Evolutionary conservation across 2,797 vertebrate genomes (phyloP).

Genomic region (Channallabes apus): DNA sequence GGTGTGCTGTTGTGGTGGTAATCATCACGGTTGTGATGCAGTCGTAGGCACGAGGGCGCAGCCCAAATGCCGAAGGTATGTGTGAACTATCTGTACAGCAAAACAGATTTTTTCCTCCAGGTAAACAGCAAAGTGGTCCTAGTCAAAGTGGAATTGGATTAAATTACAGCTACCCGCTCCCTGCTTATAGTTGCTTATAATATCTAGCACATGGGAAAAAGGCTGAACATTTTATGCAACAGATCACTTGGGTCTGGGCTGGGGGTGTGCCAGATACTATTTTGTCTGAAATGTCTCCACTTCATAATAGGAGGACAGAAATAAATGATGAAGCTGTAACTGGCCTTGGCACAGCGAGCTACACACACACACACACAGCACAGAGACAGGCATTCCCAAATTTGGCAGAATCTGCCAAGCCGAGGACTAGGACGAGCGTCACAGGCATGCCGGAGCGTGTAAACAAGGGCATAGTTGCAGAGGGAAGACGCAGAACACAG

Average conservation of each 20-base stretch:
- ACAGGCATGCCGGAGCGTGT: conserved; percentile 31
- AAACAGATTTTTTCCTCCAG: neutral
- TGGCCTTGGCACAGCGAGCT: conserved; percentile 18
- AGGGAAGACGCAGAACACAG: conserved; percentile 1
- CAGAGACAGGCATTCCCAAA: conserved; percentile 43
- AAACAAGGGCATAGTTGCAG: conserved; percentile 40
- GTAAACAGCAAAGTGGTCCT: neutral
- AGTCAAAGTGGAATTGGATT: neutral
- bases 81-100: neutral
- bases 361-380: conserved; percentile 15
- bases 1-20: too few species aligned
- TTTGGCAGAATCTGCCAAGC: conserved; percentile 48
- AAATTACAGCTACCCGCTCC: too few species aligned
- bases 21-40: too few species aligned
- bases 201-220: neutral
- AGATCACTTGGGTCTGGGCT: neutral
- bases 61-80: neutral
- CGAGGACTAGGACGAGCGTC: conserved; percentile 7
- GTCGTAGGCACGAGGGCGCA: too few species aligned
- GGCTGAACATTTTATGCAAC: neutral
- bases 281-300: neutral
- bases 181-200: neutral
- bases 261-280: neutral
- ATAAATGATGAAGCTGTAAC: conserved; percentile 23
- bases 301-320: conserved; percentile 26